Percentiles rank a stretch among this genome's conserved stretches.
phyloP scores from a whole-genome alignment of 92 coral and sea anemone species.

The Virgularia gustaviana region DNA sequence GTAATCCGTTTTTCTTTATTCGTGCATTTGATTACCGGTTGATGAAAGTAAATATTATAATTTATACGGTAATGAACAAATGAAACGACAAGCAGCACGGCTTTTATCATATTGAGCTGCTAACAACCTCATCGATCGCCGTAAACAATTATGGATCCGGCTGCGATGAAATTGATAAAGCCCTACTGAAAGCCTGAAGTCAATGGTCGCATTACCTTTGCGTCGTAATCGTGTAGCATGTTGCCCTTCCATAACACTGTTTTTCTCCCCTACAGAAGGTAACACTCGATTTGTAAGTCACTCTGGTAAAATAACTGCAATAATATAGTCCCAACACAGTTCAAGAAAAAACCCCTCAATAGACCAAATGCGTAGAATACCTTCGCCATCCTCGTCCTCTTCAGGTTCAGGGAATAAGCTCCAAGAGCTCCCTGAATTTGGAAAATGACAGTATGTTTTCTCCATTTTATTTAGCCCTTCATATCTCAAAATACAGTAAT shows the following conservation, averaged over 20 bases:
- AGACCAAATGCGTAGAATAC: slow-evolving; percentile 50
- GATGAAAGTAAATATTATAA: no score
- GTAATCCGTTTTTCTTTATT: no score
- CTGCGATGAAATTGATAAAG: no score
- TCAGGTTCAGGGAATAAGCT: slow-evolving; percentile 75
- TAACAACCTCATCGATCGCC: no score
- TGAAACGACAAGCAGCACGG: no score
- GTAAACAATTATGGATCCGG: no score
- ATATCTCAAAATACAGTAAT: background rate
- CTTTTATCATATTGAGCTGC: no score
- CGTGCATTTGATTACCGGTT: no score
- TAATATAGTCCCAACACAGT: slow-evolving; percentile 12
- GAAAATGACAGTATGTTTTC: slow-evolving; percentile 99
- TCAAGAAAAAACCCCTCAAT: slow-evolving; percentile 32
- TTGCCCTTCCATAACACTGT: slow-evolving; percentile 76
- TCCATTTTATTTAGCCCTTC: slow-evolving; percentile 71
- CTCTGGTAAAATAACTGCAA: slow-evolving; percentile 51
- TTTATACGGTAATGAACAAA: no score
- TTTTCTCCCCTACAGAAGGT: slow-evolving; percentile 93
- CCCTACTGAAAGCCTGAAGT: no score
- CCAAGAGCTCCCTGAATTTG: slow-evolving; percentile 99
- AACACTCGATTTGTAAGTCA: slow-evolving; percentile 64
- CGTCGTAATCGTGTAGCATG: slow-evolving; percentile 93
- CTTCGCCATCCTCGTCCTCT: slow-evolving; percentile 82
- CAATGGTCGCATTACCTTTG: slow-evolving; percentile 94